Conservation (phyloP, 2,797 vertebrate genomes). For the Tachyglossus aculeatus region DNA sequence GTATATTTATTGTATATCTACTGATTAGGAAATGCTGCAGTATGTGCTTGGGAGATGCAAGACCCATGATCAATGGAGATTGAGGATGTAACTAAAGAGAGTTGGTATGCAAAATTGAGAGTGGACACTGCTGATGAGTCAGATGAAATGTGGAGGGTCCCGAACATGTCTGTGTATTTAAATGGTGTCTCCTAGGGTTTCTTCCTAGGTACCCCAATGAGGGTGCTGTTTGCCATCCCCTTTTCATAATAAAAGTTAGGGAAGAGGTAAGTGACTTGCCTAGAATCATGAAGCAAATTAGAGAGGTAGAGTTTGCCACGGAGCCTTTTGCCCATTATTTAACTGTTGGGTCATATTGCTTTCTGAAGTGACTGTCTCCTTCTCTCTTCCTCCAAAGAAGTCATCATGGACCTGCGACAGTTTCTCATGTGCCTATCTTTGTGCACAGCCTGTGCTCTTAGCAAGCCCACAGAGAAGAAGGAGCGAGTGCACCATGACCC, state of each 20-base stretch:
- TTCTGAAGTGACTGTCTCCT: background rate
- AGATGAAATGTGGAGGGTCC: no score
- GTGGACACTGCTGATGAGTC: no score
- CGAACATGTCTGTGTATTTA: no score
- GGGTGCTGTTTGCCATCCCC: no score
- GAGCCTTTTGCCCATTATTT: constrained; percentile 5
- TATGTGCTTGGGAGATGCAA: no score
- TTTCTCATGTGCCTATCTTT: constrained; percentile 85
- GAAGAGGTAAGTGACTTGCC: background rate
- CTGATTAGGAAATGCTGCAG: no score
- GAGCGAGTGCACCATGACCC: constrained; percentile 90
- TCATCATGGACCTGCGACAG: constrained; percentile 80
- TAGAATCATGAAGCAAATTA: background rate
- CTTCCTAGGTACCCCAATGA: no score
- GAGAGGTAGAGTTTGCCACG: background rate
- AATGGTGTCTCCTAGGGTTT: no score
- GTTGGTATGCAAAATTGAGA: no score
- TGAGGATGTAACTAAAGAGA: no score
- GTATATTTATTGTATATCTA: no score
- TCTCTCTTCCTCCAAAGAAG: constrained; percentile 11
- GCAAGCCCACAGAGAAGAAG: constrained; percentile 96
- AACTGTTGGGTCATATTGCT: background rate
- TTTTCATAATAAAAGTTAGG: constrained; percentile 5
- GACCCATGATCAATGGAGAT: no score
- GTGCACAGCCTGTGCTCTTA: constrained; percentile 82